Base-by-base conservation (phyloP, 2,113 vertebrate species). In the Halichoeres trimaculatus region DNA sequence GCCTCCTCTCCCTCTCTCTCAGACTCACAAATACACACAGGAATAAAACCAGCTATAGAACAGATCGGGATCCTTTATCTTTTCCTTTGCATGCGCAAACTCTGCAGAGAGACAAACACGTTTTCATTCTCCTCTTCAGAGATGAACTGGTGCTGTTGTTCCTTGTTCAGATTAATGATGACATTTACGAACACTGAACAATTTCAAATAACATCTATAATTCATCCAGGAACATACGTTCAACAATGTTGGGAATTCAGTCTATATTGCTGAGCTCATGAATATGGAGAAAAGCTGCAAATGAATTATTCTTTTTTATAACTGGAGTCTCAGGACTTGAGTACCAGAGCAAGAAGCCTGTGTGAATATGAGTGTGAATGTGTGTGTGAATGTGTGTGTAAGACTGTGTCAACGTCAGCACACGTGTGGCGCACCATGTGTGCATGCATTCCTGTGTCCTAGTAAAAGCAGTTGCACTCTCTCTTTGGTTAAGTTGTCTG, bases 111-210 rank as follows among this genome's bases (percentile, higher is more conserved):
- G 74, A 80, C 65, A 84, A 81, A 73, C 59, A 63, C 56, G 62
- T 74, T 80, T 78, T 60, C 30, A 10, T 41, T 45, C 57, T 72
- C 58, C 84, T 86, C 74, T 58, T 57, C 74, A 75, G 73, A 69
- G 67, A 35, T 60, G 51, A 75, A 74, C 68, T 24, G 67, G 34
- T 8, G 7, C 24, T 63, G 65, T 62, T 83, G 57, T 73, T 79
- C 70, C 85, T 84, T 81, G 78, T 88, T 88, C 78, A 83, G 78
- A 87, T 88, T 89, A 88, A 89, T 84, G 86, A 88, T 82, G 89
- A 91, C 80, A 88, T 88, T 87, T 89, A 91, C 87, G 80, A 82
- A 87, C 88, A 88, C 58, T 82, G 76, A 89, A 84, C 82, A 82
- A 70, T 86, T 87, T 91, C 78, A 81, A 86, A 89, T 43, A 87